Conservation (phyloP, 92 coral and sea anemone species). For the Siderastrea radians region DNA sequence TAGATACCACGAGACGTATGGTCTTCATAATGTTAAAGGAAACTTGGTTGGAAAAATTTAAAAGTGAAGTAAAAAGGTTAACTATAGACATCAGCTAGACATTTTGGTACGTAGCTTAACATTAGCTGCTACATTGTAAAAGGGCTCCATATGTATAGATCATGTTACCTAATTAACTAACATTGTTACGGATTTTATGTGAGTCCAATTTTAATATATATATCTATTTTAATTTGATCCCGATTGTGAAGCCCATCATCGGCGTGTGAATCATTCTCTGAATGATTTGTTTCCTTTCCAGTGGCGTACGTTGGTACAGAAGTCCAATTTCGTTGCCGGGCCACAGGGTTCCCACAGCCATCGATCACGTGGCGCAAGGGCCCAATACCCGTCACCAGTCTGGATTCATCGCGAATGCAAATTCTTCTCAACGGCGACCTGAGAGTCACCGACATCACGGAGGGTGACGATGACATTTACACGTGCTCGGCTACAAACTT, state of each 20-base stretch:
- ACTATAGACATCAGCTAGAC: no score
- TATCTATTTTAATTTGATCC: no score
- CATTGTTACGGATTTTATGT: no score
- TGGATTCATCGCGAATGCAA: slow-evolving; percentile 72
- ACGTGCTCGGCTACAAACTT: slow-evolving; percentile 90
- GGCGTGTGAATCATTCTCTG: neutral
- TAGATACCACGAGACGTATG: no score
- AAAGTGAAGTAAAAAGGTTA: no score
- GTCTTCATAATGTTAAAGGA: no score
- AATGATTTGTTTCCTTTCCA: slow-evolving; percentile 19
- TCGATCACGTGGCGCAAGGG: slow-evolving; percentile 89
- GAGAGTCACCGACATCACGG: slow-evolving; percentile 58
- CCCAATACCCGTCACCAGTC: slow-evolving; percentile 67
- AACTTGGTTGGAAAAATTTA: no score
- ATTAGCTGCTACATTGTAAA: no score
- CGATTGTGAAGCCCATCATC: neutral
- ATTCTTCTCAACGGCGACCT: slow-evolving; percentile 82
- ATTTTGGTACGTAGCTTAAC: no score
- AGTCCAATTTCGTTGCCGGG: slow-evolving; percentile 78
- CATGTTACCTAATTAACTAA: no score
- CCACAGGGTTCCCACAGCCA: slow-evolving; percentile 87
- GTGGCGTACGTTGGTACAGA: slow-evolving; percentile 78
- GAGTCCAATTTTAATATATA: no score
- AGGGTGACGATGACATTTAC: slow-evolving; percentile 80
- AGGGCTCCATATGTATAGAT: no score